Percentiles rank a stretch among this genome's conserved stretches.
Evolutionary conservation across 2,888 invertebrate species (phyloP).

Genomic region (Ophioninae sp.): DNA sequence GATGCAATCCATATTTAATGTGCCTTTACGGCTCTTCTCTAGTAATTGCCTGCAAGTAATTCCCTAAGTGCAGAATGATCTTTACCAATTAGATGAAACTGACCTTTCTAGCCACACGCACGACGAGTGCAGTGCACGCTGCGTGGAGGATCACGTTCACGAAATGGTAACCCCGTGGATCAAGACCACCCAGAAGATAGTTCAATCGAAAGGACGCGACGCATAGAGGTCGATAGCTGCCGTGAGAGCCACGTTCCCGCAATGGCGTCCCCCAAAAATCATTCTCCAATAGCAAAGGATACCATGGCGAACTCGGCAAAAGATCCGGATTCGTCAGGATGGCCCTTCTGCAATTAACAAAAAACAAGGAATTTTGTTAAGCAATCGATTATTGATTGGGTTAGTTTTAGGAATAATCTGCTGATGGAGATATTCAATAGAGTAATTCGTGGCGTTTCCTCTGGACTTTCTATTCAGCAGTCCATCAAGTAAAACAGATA

Average conservation of each 20-base stretch:
- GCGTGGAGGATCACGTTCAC: slow-evolving; percentile 93
- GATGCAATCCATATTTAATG: too few species aligned
- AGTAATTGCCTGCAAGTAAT: neutral
- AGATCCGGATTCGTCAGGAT: slow-evolving; percentile 97
- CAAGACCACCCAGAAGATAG: slow-evolving; percentile 88
- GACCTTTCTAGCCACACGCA: slow-evolving; percentile 88
- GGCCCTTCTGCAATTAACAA: slow-evolving; percentile 89
- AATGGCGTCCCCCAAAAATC: slow-evolving; percentile 99
- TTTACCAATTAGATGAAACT: slow-evolving; percentile 42
- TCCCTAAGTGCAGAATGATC: neutral
- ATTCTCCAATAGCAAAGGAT: slow-evolving; percentile 91
- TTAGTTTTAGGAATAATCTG: neutral
- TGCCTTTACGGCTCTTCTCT: too few species aligned
- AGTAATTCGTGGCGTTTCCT: too few species aligned
- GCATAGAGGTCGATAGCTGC: slow-evolving; percentile 96
- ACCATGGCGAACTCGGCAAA: slow-evolving; percentile 91
- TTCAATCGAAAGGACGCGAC: slow-evolving; percentile 94
- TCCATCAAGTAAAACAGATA: too few species aligned
- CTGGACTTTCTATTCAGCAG: too few species aligned
- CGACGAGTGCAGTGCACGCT: slow-evolving; percentile 91
- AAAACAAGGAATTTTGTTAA: neutral
- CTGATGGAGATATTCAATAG: neutral
- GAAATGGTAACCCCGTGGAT: slow-evolving; percentile 92
- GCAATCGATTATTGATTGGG: neutral
- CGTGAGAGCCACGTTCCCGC: slow-evolving; percentile 95